Percentiles rank a stretch among this genome's conserved stretches.
These are phyloP conservation scores for Molanna angustata DNA, from an alignment of 2,888 invertebrate genomes.

Conservation along the genomic window DNA sequence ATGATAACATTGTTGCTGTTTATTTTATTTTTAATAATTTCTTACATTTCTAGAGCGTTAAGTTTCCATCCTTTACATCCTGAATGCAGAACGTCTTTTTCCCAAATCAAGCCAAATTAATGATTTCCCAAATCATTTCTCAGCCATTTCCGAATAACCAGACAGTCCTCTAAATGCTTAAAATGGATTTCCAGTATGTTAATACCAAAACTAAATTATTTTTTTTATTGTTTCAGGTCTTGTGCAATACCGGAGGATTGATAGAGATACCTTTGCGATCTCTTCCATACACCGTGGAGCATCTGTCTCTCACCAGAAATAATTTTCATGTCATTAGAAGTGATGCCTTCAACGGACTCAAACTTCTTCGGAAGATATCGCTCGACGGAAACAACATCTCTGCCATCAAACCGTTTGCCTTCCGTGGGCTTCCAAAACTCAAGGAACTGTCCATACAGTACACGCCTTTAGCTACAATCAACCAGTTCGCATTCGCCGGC, in stretches of 20 bases:
- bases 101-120: too few species aligned
- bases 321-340: constrained; percentile 77
- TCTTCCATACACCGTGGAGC: constrained; percentile 75
- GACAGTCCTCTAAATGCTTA: too few species aligned
- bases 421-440: constrained; percentile 76
- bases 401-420: constrained; percentile 79
- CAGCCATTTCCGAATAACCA: too few species aligned
- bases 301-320: constrained; percentile 82
- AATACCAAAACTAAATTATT: too few species aligned
- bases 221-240: constrained; percentile 59
- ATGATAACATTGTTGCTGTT: too few species aligned
- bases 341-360: constrained; percentile 79
- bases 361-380: constrained; percentile 75
- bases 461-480: constrained; percentile 76
- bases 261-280: constrained; percentile 74
- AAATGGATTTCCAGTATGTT: too few species aligned
- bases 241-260: constrained; percentile 83
- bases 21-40: too few species aligned
- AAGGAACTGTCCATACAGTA: constrained; percentile 81
- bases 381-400: constrained; percentile 87
- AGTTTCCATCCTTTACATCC: too few species aligned
- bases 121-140: too few species aligned
- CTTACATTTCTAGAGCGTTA: too few species aligned
- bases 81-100: too few species aligned
- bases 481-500: constrained; percentile 81